These are phyloP conservation scores for Orius insidiosus DNA, from an alignment of 1,140 invertebrate species.

Conservation along the genomic window DNA sequence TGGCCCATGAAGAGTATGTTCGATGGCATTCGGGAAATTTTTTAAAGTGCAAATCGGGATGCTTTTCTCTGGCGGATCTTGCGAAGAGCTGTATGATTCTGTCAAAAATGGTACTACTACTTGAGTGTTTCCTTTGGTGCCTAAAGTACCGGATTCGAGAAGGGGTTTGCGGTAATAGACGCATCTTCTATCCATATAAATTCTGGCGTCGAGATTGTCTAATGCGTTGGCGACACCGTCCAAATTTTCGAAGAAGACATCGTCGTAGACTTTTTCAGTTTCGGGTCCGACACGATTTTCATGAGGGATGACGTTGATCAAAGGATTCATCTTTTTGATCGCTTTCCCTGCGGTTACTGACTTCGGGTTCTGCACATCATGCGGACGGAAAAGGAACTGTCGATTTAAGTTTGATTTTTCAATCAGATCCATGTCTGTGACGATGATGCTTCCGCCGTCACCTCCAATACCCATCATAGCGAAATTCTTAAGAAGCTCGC, in stretches of 20 bases:
- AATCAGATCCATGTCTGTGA: constrained; percentile 99
- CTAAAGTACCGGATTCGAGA: constrained; percentile 91
- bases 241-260: constrained; percentile 83
- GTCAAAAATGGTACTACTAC: constrained; percentile 86
- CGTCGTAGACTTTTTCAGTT: constrained; percentile 87
- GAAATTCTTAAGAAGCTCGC: constrained; percentile 97
- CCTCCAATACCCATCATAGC: constrained; percentile 93
- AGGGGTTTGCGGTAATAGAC: constrained; percentile 96
- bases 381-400: constrained; percentile 91
- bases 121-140: constrained; percentile 97
- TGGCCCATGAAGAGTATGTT: constrained; percentile 98
- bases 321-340: constrained; percentile 80
- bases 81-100: constrained; percentile 93
- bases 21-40: constrained; percentile 98
- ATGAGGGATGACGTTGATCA: constrained; percentile 71
- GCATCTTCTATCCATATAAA: constrained; percentile 94
- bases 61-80: constrained; percentile 96
- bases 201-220: constrained; percentile 93
- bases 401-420: constrained; percentile 98
- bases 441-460: constrained; percentile 80
- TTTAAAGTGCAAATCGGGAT: constrained; percentile 98
- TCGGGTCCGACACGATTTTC: constrained; percentile 89
- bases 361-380: constrained; percentile 89
- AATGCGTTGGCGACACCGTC: constrained; percentile 94
- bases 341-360: constrained; percentile 54